A percentile compares a stretch with the other conserved stretches of the same genome.
Conservation (phyloP, 2,888 invertebrate species). For the Hemistola chrysoprasaria region DNA sequence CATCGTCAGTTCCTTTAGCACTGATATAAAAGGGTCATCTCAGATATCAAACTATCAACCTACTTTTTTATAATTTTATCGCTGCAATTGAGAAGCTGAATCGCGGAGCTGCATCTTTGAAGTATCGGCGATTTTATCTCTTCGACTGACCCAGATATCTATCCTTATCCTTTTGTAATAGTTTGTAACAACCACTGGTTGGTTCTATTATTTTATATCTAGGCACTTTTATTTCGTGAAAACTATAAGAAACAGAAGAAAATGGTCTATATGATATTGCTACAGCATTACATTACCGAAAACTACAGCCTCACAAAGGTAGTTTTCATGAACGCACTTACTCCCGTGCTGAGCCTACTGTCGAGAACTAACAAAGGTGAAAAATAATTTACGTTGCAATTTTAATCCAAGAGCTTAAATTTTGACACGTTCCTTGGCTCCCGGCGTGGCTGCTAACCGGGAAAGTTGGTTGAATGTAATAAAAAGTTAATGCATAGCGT, state of each 20-base stretch:
- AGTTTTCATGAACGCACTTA: no score
- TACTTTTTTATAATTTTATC: slow-evolving; percentile 34
- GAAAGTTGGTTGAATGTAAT: slow-evolving; percentile 71
- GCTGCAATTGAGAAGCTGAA: slow-evolving; percentile 36
- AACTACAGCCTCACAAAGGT: no score
- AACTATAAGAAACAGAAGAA: slow-evolving; percentile 7
- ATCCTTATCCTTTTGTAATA: slow-evolving; percentile 22
- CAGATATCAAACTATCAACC: slow-evolving; percentile 26
- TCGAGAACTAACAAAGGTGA: neutral
- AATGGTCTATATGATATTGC: no score
- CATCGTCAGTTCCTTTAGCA: neutral
- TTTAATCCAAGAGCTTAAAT: slow-evolving; percentile 16
- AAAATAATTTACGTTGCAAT: slow-evolving; percentile 15
- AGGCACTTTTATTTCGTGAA: slow-evolving; percentile 11
- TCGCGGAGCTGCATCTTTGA: slow-evolving; percentile 41
- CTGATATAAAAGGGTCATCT: slow-evolving; percentile 14
- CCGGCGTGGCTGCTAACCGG: slow-evolving; percentile 59
- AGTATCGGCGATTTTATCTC: slow-evolving; percentile 50
- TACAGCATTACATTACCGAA: no score
- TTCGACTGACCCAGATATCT: slow-evolving; percentile 42
- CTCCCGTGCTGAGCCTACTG: neutral
- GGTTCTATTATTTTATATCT: no score
- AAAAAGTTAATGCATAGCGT: slow-evolving; percentile 76
- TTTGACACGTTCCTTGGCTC: slow-evolving; percentile 34
- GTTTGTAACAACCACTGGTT: slow-evolving; percentile 15